phyloP scores from a whole-genome alignment of 2,113 vertebrate genomes.

The Clarias magur region DNA sequence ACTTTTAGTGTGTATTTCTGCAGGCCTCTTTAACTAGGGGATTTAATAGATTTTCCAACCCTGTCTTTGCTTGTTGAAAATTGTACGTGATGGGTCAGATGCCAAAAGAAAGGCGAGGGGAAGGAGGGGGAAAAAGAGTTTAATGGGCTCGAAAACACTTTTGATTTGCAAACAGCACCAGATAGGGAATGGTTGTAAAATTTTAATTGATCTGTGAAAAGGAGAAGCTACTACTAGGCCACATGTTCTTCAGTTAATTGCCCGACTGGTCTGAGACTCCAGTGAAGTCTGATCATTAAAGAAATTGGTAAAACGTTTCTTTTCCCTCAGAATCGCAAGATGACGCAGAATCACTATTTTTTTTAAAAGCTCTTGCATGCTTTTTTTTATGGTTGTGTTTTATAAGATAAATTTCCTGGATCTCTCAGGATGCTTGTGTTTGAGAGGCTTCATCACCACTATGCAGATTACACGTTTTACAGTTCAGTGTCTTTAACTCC shows the following conservation, averaged over 20 bases:
- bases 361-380: constrained; percentile 57
- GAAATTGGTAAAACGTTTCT: constrained; percentile 58
- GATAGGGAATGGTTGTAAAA: constrained; percentile 73
- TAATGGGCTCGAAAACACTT: constrained; percentile 73
- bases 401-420: constrained; percentile 72
- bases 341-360: constrained; percentile 75
- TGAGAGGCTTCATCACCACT: constrained; percentile 57
- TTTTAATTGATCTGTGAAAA: constrained; percentile 77
- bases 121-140: constrained; percentile 34
- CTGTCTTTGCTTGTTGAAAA: constrained; percentile 72
- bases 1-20: constrained; percentile 51
- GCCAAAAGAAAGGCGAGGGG: constrained; percentile 61
- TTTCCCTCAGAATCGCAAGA: constrained; percentile 68
- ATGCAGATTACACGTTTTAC: constrained; percentile 60
- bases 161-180: constrained; percentile 72
- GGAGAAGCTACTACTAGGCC: constrained; percentile 72
- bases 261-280: constrained; percentile 63
- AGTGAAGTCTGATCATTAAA: constrained; percentile 73
- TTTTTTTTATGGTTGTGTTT: constrained; percentile 64
- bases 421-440: constrained; percentile 58
- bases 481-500: constrained; percentile 62
- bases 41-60: constrained; percentile 76
- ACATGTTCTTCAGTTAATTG: constrained; percentile 72
- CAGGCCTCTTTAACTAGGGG: constrained; percentile 63
- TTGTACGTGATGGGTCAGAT: constrained; percentile 68